Percentiles rank a stretch among this genome's conserved stretches.
Conservation (phyloP, 2,888 invertebrate species). For the Drosophila quinaria region DNA sequence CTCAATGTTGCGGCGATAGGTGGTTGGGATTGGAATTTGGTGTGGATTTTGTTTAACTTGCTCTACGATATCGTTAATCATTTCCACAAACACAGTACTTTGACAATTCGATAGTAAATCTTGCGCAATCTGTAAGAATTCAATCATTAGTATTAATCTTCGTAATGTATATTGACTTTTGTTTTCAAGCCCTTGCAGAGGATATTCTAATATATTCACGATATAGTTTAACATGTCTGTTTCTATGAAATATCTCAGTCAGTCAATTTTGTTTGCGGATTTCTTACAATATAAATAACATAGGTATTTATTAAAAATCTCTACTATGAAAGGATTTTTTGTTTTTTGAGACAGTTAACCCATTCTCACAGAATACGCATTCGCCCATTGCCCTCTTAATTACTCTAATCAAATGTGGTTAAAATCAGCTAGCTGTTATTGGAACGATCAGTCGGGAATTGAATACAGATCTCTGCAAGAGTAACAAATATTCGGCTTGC, state of each 20-base stretch:
- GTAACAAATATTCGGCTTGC: background rate
- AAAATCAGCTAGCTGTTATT: background rate
- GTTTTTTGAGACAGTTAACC: background rate
- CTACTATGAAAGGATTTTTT: too few species aligned
- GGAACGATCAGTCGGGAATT: background rate
- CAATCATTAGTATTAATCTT: background rate
- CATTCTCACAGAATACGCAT: background rate
- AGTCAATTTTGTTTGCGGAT: too few species aligned
- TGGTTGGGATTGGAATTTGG: constrained; percentile 88
- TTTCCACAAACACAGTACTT: constrained; percentile 92
- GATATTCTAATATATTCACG: too few species aligned
- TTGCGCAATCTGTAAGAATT: constrained; percentile 89
- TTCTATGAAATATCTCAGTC: too few species aligned
- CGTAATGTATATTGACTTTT: background rate
- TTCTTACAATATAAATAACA: too few species aligned
- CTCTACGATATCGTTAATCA: constrained; percentile 93
- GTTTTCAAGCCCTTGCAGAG: background rate
- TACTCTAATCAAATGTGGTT: too few species aligned
- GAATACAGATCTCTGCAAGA: background rate
- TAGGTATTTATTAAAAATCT: too few species aligned
- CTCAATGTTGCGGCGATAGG: constrained; percentile 84
- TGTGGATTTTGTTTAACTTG: constrained; percentile 93
- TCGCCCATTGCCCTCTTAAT: too few species aligned
- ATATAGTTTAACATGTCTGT: background rate
- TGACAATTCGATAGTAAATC: constrained; percentile 92